Evolutionary conservation across 2,113 vertebrate species (phyloP), one percentile per base, ranked within the genome.

Genomic region (Strigops habroptila): DNA sequence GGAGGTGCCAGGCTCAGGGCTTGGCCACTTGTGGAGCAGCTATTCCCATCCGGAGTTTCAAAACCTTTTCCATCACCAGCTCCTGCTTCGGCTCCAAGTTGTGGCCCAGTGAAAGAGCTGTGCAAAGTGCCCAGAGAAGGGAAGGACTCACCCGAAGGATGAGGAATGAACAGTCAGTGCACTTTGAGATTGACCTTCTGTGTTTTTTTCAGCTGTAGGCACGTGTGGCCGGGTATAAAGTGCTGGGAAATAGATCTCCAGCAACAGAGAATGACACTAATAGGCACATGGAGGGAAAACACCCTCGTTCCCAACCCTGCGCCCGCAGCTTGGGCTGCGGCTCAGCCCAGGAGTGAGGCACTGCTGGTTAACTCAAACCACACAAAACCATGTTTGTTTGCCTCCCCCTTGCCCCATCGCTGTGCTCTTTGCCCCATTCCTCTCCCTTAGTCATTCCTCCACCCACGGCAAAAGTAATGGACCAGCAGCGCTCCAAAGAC

Each of bases 11-110:
- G 79, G 60, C 70, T 37, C 62, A 7, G 48, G 44, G 48, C 81
- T 92, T 73, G 74, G 86, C 77, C 90, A 49, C 71, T 82, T 82
- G 64, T 43, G 35, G 88, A 91, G 53, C 46, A 84, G 86, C 52
- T 70, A 35, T 78, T 77, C 53, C 53, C n/a, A 30, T 15, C 41
- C 8, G 2, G 75, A 53, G 53, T 75, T 94, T 82, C 85, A 18
- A 83, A 95, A 57, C 44, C 68, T 86, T 93, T 90, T 37, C 65
- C 52, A 89, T 73, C 86, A 60, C 33, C 35, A 22, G 52, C 64
- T 88, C 30, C 57, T 78, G 57, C 7, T 70, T 73, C 43, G 77
- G 43, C 65, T 92, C 2, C 2, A 39, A 24, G 39, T 18, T 12
- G 0, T 9, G 46, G 73, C 21, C n/a, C 0, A 0, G 59, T 33